A percentile compares a stretch with the other conserved stretches of the same genome.
Evolutionary conservation across 2,113 vertebrate species (phyloP).

Genomic region (Nicator chloris): DNA sequence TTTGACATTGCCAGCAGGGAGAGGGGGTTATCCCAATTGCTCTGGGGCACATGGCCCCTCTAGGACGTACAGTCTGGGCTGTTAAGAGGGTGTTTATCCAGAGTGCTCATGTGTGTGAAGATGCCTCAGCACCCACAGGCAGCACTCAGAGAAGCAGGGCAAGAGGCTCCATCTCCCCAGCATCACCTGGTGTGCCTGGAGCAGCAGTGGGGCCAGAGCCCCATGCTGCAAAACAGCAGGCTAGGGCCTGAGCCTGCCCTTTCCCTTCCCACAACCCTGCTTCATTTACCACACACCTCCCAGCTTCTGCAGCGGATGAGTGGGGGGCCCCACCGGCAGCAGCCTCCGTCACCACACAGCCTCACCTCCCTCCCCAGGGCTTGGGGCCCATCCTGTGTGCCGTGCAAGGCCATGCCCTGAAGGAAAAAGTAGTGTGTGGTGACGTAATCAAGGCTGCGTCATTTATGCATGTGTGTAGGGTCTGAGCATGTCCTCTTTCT

Average conservation of each 20-base stretch:
- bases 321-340: background rate
- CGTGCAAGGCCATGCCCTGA: rapidly evolving
- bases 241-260: background rate
- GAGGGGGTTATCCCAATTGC: background rate
- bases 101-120: background rate
- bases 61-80: background rate
- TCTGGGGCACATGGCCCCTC: background rate
- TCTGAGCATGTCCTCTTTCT: background rate
- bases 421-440: conserved; percentile 1
- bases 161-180: background rate
- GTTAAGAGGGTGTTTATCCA: background rate
- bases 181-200: background rate
- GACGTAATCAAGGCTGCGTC: conserved; percentile 3
- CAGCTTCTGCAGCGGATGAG: conserved; percentile 45
- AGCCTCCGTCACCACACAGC: background rate
- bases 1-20: rapidly evolving
- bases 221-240: background rate
- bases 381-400: conserved; percentile 40
- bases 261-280: conserved; percentile 38
- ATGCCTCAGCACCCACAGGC: background rate
- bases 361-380: background rate
- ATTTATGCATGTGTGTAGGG: background rate
- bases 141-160: background rate
- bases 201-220: background rate
- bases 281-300: conserved; percentile 57